Base-by-base conservation (phyloP, 2,797 vertebrate genomes). In the Darevskia nairensis region DNA sequence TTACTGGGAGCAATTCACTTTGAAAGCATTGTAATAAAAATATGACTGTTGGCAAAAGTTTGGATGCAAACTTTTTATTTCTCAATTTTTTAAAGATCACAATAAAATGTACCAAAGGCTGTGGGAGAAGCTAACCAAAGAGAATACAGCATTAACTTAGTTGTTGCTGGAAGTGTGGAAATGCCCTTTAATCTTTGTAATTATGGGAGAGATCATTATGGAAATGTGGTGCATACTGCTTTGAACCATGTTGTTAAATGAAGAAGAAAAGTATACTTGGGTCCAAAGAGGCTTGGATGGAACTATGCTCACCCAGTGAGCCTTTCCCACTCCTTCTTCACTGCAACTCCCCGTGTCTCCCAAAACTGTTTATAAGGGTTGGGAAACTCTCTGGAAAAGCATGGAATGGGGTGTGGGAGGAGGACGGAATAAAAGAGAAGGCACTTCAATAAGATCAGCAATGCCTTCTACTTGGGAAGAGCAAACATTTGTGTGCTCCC, bases 11-110 rank as follows among this genome's bases (percentile, higher is more conserved):
- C 71, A 55, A 6, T 71, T 82, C 2, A 39, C n/a, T 72, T 32
- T 71, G 10, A 55, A 74, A 72, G 79, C 75, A 91, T 92, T 87
- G 39, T 77, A 46, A 55, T 85, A 35, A 50, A 64, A 87, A 83
- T 4, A 84, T 85, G 68, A 0, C 21, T 19, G 39, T 82, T 83
- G 29, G 85, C 59, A 82, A 4, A 0, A 11, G 72, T 79, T 71
- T 44, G 25, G 46, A 84, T 71, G 19, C 46, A 83, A 6, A 8
- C 78, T 88, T 91, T 92, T 94, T 90, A 88, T 55, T 72, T 84
- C 50, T 90, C 92, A 92, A 68, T 55, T 55, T 55, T 55, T 55
- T 4, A 13, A 35, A 92, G 87, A 93, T 95, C 29, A 55, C 50
- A 55, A 15, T 55, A 55, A 55, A 55, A 55, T 55, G 50, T 55